These are phyloP conservation scores for Anableps anableps DNA, from an alignment of 2,797 vertebrate species.

Conservation along the genomic window DNA sequence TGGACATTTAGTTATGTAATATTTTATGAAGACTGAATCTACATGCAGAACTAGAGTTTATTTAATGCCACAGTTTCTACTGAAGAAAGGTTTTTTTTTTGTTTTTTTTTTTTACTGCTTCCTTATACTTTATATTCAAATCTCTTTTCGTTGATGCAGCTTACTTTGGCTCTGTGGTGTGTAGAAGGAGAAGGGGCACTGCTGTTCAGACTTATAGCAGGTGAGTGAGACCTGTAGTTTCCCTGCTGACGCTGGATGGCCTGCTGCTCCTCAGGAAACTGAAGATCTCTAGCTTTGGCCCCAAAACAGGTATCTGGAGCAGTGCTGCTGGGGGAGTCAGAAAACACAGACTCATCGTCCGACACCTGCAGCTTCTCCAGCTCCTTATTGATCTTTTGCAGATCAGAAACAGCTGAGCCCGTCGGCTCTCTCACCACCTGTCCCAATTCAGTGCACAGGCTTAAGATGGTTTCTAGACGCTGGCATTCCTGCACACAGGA, in stretches of 20 bases:
- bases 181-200: slow-evolving; percentile 71
- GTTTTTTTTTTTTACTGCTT: not conserved
- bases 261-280: slow-evolving; percentile 62
- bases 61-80: not conserved
- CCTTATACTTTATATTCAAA: not conserved
- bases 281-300: slow-evolving; percentile 76
- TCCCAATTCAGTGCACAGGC: slow-evolving; percentile 88
- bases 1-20: not conserved
- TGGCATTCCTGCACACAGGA: slow-evolving; percentile 86
- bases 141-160: slow-evolving; percentile 6
- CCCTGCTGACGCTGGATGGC: slow-evolving; percentile 65
- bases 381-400: slow-evolving; percentile 96
- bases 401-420: slow-evolving; percentile 84
- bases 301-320: slow-evolving; percentile 72
- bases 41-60: not conserved
- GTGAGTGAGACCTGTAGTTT: slow-evolving; percentile 74
- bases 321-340: slow-evolving; percentile 80
- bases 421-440: slow-evolving; percentile 77
- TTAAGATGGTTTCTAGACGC: slow-evolving; percentile 94
- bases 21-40: not conserved
- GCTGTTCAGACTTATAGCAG: slow-evolving; percentile 70
- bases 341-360: slow-evolving; percentile 88
- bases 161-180: slow-evolving; percentile 77
- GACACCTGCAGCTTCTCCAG: slow-evolving; percentile 94
- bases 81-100: no score